Base-by-base conservation (phyloP, 2,888 invertebrate genomes). In the Agelastica alni region DNA sequence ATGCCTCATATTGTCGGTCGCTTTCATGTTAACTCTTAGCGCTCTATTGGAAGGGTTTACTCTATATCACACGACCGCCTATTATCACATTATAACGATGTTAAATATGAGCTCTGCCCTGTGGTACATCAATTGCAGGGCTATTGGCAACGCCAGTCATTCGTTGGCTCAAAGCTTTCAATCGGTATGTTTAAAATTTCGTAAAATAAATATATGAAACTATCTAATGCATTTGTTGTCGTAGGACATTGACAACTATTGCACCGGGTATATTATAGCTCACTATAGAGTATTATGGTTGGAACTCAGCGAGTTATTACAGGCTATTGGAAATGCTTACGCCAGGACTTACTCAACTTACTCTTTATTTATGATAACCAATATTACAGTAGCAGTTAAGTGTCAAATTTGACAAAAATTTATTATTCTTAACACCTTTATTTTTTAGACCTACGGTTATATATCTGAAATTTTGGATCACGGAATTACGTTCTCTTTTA, bases 91-190 rank as follows among this genome's bases (percentile, higher is more conserved):
- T 37, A 83, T 86, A 22, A 86, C 81, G 0, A 86, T 85, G 84
- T 84, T 86, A 43, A 87, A 87, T 64, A 87, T 87, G 87, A 86
- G 86, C 68, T 85, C 85, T 57, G 85, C 86, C 0, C 75, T 87
- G 2, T 86, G 86, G 86, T 86, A 85, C 64, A 86, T 86, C 48
- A 87, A 86, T 69, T 85, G 85, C 55, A 80, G 83, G 65, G 86
- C 83, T 2, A 84, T 86, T 52, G 84, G 83, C 66, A 82, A 83
- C 31, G 86, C 86, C 0, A 77, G 77, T 56, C 66, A 69, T 45
- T 72, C 73, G 2, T 62, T 77, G 10, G 76, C 76, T 1, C 70
- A 74, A 7, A 73, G 70, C 62, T 76, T 78, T 61, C 70, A 74
- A 54, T 61, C 65, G 63, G 77, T 76, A 65, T 43, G 48, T 10